Evolutionary conservation across 2,797 vertebrate genomes (phyloP), one percentile per base, ranked within the genome.

Genomic region (Hoplostethus mediterraneus): DNA sequence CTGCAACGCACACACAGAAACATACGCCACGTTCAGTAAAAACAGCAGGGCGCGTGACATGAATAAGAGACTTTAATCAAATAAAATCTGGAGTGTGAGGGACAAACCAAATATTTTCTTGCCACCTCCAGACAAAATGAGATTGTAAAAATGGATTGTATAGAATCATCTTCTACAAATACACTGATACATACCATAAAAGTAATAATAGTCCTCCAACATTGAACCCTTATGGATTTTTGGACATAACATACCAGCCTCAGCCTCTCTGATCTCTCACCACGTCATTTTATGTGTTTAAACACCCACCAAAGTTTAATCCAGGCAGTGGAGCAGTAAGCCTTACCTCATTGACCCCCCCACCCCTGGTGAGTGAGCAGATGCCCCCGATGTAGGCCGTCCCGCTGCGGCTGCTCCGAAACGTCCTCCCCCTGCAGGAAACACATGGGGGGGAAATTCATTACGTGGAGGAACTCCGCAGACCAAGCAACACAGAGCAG

Each of bases 261-360:
- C 28, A 28, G 28, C 28, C 17, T 53, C 17, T 53, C 48, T 49
- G 6, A 6, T 49, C 47, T n/a, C 47, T 21, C 47, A n/a, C 47
- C 33, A 36, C 5, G 33, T 36, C 33, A 36, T 8, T 36, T 36
- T 36, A 6, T 36, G 33, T 36, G 33, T 36, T 36, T 36, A 36
- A 36, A 36, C 33, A 36, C 5, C 33, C 5, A 36, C 33, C 33
- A 36, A 36, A 36, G 33, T 6, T 10, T 21, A 58, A 44, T 53
- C 11, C 4, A 9, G 8, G 8, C 12, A 16, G 4, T 0, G 28
- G 17, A 3, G 36, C 14, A 3, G 36, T 12, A 6, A 49, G n/a
- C 77, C 87, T 92, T 63, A 97, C 98, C 96, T 99, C 98, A 1
- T 97, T 99, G 85, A 99, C 95, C 0, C 97, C 98, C 5, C 97